phyloP scores from a whole-genome alignment of 2,113 vertebrate species.

The Oceanites oceanicus region DNA sequence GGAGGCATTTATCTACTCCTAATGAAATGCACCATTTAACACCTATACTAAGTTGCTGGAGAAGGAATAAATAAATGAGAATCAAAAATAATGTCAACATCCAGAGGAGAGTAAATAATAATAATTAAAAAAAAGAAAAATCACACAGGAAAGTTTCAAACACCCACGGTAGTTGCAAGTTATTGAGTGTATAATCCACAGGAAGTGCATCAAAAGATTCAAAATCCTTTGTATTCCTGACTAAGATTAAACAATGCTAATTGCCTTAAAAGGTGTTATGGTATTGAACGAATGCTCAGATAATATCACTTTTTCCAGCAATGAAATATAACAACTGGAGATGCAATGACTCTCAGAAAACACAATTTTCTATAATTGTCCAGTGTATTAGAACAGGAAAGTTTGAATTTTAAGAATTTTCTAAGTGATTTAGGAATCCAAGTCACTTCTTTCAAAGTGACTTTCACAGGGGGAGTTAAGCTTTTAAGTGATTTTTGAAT shows the following conservation, averaged over 20 bases:
- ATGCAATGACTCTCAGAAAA: not conserved
- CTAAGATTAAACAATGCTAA: not conserved
- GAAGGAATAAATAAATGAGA: not conserved
- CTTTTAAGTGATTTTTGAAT: not conserved
- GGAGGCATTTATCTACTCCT: not conserved
- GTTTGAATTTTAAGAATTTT: not conserved
- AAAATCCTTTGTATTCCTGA: not conserved
- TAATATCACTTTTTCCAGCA: not conserved
- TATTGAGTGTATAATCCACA: not conserved
- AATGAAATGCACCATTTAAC: not conserved
- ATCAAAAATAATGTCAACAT: not conserved
- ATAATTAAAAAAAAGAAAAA: not conserved
- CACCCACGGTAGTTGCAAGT: not conserved
- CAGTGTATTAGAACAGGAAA: not conserved
- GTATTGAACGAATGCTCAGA: not conserved
- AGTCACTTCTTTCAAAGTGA: not conserved
- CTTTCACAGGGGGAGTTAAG: not conserved
- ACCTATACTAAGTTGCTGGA: not conserved
- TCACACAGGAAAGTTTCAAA: not conserved
- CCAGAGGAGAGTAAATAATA: not conserved
- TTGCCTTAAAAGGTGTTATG: not conserved
- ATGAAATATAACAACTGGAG: not conserved
- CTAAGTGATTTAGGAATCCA: not conserved
- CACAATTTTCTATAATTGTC: not conserved
- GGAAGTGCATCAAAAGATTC: not conserved